phyloP scores from a whole-genome alignment of 1,140 invertebrate genomes.

The Cecropterus lyciades region DNA sequence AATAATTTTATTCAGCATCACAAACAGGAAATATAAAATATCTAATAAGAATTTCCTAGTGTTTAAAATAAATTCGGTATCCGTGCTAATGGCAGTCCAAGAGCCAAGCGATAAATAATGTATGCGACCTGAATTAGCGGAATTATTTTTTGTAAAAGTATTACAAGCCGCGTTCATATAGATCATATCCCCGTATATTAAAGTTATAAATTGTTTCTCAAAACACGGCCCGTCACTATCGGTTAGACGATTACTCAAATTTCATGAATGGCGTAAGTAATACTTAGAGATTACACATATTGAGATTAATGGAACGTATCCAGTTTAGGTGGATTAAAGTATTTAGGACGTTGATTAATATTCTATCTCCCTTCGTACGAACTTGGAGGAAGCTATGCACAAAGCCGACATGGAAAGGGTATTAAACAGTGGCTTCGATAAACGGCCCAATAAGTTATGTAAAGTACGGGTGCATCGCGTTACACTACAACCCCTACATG shows the following conservation, averaged over 20 bases:
- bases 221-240: constrained; percentile 19
- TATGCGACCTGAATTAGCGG: constrained; percentile 39
- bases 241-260: constrained; percentile 33
- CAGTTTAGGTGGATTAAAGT: constrained; percentile 59
- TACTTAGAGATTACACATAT: constrained; percentile 43
- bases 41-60: constrained; percentile 23
- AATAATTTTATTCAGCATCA: constrained; percentile 23
- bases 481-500: constrained; percentile 76
- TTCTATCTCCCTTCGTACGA: constrained; percentile 55
- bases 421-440: constrained; percentile 79
- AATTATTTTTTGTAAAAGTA: constrained; percentile 39
- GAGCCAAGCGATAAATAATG: constrained; percentile 56
- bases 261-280: constrained; percentile 35
- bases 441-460: constrained; percentile 82
- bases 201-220: constrained; percentile 22
- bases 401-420: constrained; percentile 77
- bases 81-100: constrained; percentile 54
- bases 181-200: constrained; percentile 17
- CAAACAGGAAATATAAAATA: constrained; percentile 30
- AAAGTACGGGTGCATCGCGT: constrained; percentile 79
- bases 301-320: constrained; percentile 66
- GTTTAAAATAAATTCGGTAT: constrained; percentile 41
- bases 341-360: constrained; percentile 75
- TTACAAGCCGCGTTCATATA: constrained; percentile 20
- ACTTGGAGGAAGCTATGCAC: constrained; percentile 65